A percentile compares a stretch with the other conserved stretches of the same genome.
These are phyloP conservation scores for Zele albiditarsus DNA, from an alignment of 2,888 invertebrate genomes.

Conservation along the genomic window DNA sequence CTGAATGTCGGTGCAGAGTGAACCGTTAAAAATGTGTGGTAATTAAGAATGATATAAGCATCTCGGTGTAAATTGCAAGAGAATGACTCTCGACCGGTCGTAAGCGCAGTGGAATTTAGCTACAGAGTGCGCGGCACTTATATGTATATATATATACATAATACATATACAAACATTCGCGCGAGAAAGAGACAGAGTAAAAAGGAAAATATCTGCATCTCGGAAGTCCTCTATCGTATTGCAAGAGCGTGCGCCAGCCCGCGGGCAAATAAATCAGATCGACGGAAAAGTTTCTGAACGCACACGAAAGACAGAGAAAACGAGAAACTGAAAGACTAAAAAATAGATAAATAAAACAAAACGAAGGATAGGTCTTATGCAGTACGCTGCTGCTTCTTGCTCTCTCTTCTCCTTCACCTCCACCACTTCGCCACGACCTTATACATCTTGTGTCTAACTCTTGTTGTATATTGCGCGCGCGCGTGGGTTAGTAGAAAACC, in stretches of 20 bases:
- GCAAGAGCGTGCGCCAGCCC: slow-evolving; percentile 14
- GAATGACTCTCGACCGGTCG: slow-evolving; percentile 18
- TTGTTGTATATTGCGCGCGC: not conserved
- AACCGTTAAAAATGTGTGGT: slow-evolving; percentile 57
- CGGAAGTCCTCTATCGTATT: slow-evolving; percentile 45
- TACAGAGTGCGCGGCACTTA: not conserved
- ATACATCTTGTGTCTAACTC: slow-evolving; percentile 23
- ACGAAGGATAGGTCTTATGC: not conserved
- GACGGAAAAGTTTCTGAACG: slow-evolving; percentile 48
- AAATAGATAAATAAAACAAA: not conserved
- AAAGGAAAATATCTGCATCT: slow-evolving; percentile 51
- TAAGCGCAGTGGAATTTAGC: slow-evolving; percentile 4
- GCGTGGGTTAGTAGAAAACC: slow-evolving; percentile 36
- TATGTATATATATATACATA: not conserved
- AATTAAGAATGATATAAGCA: slow-evolving; percentile 69
- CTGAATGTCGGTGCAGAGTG: slow-evolving; percentile 39
- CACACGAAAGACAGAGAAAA: slow-evolving; percentile 20
- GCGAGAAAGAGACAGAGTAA: not conserved
- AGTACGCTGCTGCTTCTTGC: not conserved
- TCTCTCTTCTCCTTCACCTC: not conserved
- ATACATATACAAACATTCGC: not conserved
- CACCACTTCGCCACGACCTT: slow-evolving; percentile 8
- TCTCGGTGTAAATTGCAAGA: slow-evolving; percentile 61
- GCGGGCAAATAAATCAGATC: slow-evolving; percentile 53
- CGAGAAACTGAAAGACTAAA: not conserved